Conservation (phyloP, 2,888 invertebrate species). For the Scrobipalpa costella region DNA sequence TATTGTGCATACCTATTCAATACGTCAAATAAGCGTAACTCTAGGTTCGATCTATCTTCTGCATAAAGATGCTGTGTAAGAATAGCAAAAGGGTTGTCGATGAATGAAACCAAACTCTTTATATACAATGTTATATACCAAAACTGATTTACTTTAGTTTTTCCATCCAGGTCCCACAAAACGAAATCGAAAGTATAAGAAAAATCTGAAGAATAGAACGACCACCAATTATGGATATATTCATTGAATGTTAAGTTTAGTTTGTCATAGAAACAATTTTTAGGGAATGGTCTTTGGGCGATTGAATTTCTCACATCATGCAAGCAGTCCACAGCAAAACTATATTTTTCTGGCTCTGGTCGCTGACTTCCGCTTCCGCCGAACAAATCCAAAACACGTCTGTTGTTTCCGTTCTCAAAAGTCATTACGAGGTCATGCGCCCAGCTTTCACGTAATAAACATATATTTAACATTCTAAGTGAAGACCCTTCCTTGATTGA, state of each 20-base stretch:
- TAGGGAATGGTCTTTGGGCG: neutral
- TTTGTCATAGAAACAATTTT: neutral
- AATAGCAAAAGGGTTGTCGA: neutral
- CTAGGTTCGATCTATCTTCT: neutral
- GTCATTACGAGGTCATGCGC: no score
- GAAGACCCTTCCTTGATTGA: no score
- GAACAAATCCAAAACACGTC: neutral
- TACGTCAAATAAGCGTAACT: neutral
- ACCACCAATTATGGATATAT: no score
- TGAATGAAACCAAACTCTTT: neutral
- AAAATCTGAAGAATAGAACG: neutral
- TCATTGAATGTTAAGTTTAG: no score
- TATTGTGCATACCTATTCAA: neutral
- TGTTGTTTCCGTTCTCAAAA: no score
- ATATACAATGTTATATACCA: conserved; percentile 6
- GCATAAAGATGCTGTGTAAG: neutral
- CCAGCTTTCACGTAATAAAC: no score
- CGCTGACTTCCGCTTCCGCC: neutral
- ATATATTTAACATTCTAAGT: no score
- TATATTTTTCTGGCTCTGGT: neutral
- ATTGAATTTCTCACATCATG: neutral
- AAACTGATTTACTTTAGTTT: neutral
- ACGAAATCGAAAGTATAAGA: conserved; percentile 4
- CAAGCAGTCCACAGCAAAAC: neutral
- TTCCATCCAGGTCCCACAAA: neutral